Evolutionary conservation across 2,888 invertebrate genomes (phyloP), one percentile per base, ranked within the genome.

Genomic region (Drosophila lacicola): DNA sequence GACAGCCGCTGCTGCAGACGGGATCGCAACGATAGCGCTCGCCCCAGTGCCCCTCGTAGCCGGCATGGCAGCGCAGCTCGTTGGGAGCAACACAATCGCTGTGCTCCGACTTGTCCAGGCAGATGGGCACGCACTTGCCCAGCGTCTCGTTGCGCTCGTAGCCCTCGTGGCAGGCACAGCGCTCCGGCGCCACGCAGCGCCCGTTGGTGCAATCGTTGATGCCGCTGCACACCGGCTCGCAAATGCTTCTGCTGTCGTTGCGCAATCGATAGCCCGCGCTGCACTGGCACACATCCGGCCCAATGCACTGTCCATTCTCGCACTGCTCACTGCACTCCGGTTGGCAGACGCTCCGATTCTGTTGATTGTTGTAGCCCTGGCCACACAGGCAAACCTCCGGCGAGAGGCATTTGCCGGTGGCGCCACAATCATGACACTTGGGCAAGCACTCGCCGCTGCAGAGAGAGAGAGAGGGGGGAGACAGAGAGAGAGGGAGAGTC

Each of bases 151-250:
- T 76, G 14, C 80, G 77, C n/a, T 66, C 51, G 37, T 90, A 92
- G 44, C 95, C 95, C 2, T 91, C 79, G 14, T 93, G 90, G 80
- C 95, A 95, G 10, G 91, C 92, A 85, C 95, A 95, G 0, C 92
- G 90, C 55, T 94, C 93, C 0, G 94, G 94, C 2, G 92, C 93
- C 3, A 93, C 92, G 82, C 95, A 95, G 36, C 92, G 84, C 0
- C 93, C 93, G 67, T 94, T 91, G 1, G 72, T 70, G 71, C 94
- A 94, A 6, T 85, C 76, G 1, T 85, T 17, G 19, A 4, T 70
- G 8, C 72, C 51, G 75, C 94, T 93, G 2, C 29, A 29, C 2
- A 77, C 58, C 0, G 93, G 91, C 37, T 90, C 77, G 66, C 93
- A 93, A 0, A 84, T 78, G 0, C 67, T 81, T 10, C 42, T 62